Evolutionary conservation across 2,888 invertebrate genomes (phyloP).

Genomic region (Trachelus iudaicus): DNA sequence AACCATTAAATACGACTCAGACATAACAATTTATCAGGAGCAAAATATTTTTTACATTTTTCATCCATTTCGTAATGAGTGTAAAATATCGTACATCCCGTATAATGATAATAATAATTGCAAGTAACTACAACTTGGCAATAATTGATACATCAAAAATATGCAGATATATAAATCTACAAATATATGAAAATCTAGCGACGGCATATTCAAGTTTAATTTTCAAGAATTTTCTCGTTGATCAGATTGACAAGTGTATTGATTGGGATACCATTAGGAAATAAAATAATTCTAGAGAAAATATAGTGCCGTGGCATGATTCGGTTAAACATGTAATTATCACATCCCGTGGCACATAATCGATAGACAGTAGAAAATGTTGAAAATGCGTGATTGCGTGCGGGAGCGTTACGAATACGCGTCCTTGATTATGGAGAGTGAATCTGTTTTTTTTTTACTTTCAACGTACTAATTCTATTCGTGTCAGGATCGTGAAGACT

Average conservation of each 20-base stretch:
- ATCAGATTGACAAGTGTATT: neutral
- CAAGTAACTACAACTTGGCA: too few relatives aligned
- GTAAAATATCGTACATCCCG: neutral
- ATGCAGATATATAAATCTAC: neutral
- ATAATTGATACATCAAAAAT: neutral
- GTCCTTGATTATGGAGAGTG: neutral
- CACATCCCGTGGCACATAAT: neutral
- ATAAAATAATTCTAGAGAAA: neutral
- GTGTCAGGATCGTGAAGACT: neutral
- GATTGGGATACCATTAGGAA: neutral
- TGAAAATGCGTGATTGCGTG: neutral
- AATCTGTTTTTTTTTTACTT: constrained; percentile 16
- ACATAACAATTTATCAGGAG: neutral
- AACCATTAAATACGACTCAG: neutral
- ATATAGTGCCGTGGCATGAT: neutral
- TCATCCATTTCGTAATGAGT: neutral
- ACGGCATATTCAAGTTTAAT: neutral
- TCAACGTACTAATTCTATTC: constrained; percentile 37
- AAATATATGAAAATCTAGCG: neutral
- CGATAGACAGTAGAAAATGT: neutral
- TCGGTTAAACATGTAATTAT: neutral
- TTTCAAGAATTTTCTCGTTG: neutral
- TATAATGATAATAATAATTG: neutral
- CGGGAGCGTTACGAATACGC: neutral
- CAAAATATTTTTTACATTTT: neutral